Evolutionary conservation across 1,140 invertebrate genomes (phyloP), one percentile per base, ranked within the genome.

Genomic region (Saccostrea glomerata): DNA sequence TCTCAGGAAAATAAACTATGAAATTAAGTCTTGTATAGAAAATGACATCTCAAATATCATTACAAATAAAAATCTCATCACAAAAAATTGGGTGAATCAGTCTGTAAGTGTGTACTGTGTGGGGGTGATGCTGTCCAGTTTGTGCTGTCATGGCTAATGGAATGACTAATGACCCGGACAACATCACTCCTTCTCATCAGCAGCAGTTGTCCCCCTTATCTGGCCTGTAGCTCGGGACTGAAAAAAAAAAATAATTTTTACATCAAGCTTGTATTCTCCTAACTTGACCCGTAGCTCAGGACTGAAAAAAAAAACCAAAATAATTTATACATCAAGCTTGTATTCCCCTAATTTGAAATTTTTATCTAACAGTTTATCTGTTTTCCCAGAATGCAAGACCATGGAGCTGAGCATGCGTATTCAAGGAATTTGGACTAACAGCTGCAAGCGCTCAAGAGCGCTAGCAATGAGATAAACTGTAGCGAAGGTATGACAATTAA

Each of bases 201-300:
- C 77, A 47, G 90, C 90, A 58, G n/a, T 87, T 15, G 82, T 91
- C 60, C 91, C 91, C n/a, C 91, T 88, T 0, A 91, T 40, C n/a
- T 58, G 17, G 9, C 91, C 91, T 70, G 84, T 60, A n/a, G 17
- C 25, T 7, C 91, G 73, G 88, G 90, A 87, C 91, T 91, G 70
- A 66, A 17, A 47, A 82, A 9, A 40, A 63, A n/a, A 63, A 2
- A 0, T 13, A 20, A 4, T 36, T 36, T 36, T 1, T 36, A 36
- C 30, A 36, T 36, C 30, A 36, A 36, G 30, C 30, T 36, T 36
- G 0, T 36, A 2, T 36, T 36, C 30, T 2, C 30, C 30, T 36
- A 36, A n/a, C n/a, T n/a, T n/a, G n/a, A n/a, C n/a, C n/a, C n/a
- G n/a, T n/a, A n/a, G n/a, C n/a, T n/a, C n/a, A n/a, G n/a, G n/a